These are phyloP conservation scores for Mormoops blainvillei DNA, from an alignment of 2,113 vertebrate species.

Conservation along the genomic window DNA sequence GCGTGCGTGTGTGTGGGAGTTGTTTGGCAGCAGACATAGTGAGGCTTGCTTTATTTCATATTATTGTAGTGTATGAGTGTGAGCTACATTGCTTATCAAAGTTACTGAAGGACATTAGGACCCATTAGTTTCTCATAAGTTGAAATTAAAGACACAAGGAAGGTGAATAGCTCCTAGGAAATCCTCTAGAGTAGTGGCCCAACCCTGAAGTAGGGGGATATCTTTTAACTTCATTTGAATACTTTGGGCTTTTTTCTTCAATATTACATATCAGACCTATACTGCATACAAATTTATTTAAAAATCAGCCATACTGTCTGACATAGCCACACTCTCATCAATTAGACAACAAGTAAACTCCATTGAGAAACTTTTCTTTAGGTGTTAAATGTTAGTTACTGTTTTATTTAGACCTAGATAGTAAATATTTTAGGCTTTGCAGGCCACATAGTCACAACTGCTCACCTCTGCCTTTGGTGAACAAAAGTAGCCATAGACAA, in stretches of 20 bases:
- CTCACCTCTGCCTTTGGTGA: neutral
- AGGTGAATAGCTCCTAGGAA: neutral
- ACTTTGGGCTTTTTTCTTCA: constrained; percentile 20
- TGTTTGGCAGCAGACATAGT: neutral
- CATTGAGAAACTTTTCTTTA: constrained; percentile 3
- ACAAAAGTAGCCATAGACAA: neutral
- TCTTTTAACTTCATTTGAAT: constrained; percentile 22
- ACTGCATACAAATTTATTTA: neutral
- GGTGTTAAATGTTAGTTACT: neutral
- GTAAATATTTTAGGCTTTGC: constrained; percentile 26
- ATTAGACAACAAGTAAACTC: neutral
- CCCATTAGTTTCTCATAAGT: neutral
- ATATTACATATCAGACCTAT: neutral
- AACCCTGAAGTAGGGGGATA: neutral
- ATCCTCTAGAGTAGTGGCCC: neutral
- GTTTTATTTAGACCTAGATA: neutral
- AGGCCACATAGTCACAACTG: neutral
- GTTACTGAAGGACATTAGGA: neutral
- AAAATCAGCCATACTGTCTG: neutral
- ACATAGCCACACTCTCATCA: neutral
- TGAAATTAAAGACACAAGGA: constrained; percentile 24
- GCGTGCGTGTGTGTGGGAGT: neutral
- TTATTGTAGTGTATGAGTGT: neutral
- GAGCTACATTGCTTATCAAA: neutral
- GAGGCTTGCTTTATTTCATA: neutral